Evolutionary conservation across 2,888 invertebrate species (phyloP).

Genomic region (Thereva unica): DNA sequence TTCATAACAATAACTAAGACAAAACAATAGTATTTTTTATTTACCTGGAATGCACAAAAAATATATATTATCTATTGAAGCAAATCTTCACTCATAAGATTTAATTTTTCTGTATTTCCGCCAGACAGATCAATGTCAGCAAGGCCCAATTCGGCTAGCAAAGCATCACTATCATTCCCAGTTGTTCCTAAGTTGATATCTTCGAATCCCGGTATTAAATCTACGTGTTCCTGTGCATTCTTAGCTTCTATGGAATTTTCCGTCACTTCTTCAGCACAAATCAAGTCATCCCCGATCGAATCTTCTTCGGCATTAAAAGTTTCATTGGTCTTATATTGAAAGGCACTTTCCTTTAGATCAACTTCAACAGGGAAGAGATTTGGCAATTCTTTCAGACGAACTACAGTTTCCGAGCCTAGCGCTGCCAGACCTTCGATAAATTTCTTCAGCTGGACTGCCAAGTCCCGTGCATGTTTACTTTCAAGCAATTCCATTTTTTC

Average conservation of each 20-base stretch:
- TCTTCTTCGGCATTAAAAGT: conserved; percentile 49
- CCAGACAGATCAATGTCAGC: conserved; percentile 59
- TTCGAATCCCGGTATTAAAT: conserved; percentile 37
- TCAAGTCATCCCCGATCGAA: conserved; percentile 37
- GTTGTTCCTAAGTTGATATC: conserved; percentile 36
- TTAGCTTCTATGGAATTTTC: conserved; percentile 24
- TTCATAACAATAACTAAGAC: no score
- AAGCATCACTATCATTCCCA: conserved; percentile 46
- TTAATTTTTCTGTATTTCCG: conserved; percentile 12
- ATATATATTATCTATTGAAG: conserved; percentile 10
- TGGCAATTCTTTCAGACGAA: conserved; percentile 73
- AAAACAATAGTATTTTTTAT: neutral
- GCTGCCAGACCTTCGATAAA: conserved; percentile 83
- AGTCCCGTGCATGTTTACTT: conserved; percentile 97
- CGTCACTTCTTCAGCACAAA: conserved; percentile 40
- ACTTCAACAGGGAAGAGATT: conserved; percentile 94
- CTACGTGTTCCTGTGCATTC: neutral
- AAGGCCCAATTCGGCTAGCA: conserved; percentile 64
- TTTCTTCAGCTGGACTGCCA: conserved; percentile 81
- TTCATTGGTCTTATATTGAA: conserved; percentile 80
- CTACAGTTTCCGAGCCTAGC: conserved; percentile 70
- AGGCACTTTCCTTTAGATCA: conserved; percentile 88
- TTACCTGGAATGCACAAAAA: neutral
- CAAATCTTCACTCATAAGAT: conserved; percentile 10
- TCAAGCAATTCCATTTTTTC: conserved; percentile 97